Base-by-base conservation (phyloP, 2,888 invertebrate species). In the Andrena fulva region DNA sequence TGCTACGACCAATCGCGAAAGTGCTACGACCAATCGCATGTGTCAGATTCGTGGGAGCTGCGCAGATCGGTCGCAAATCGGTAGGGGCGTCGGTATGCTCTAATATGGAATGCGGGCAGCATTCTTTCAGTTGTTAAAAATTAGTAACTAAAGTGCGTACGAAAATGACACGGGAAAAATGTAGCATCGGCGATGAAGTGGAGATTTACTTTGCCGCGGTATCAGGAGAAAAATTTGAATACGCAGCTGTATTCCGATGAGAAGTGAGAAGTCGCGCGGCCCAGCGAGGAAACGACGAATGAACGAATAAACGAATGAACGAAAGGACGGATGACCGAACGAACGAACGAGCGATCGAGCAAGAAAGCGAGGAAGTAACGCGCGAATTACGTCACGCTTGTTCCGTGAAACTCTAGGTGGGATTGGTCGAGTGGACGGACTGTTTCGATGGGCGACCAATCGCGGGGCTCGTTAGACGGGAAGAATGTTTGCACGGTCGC, bases 401-500 rank as follows among this genome's bases (percentile, higher is more conserved):
- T 77, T 66, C 62, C 71, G 67, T 86, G 80, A 85, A 81, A 86
- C 69, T 83, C 64, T 6, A 16, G n/a, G 5, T 20, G 52, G 20
- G 76, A 86, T 86, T 86, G 78, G 86, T 54, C 74, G 69, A 66
- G 20, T 8, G 29, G 8, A 0, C 33, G 60, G 59, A 60, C 67
- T 75, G 69, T 33, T 69, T 62, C 12, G 33, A 27, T 1, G 42
- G 24, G 0, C 27, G 68, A 12, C 92, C 90, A 88, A 92, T 92
- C 52, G 68, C 50, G 5, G 42, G 4, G 24, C 12, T 62, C 84
- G 91, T 91, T 86, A 88, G 84, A 88, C 76, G 33, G 62, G 87
- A 81, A 81, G 83, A 82, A 87, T 91, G 91, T 90, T 91, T 90
- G 89, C 85, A 80, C 89, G 92, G 92, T 92, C 90, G 91, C 91